Base-by-base conservation (phyloP, 2,113 vertebrate genomes). In the Lampris incognitus region DNA sequence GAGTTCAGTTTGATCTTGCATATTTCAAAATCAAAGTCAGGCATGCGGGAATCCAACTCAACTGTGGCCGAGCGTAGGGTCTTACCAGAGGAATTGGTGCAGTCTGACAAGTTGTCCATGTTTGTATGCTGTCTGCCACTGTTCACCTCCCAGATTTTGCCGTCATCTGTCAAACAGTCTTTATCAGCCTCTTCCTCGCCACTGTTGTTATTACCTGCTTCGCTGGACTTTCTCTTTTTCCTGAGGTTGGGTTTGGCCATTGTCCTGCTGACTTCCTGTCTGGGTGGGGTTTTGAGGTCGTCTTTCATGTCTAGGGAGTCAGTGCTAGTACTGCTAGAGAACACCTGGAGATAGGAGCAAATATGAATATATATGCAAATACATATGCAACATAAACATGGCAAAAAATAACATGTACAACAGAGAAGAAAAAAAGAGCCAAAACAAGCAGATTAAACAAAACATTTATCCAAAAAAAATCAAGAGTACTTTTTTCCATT, bases 1-100 rank as follows among this genome's bases (percentile, higher is more conserved):
- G 24, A 24, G 24, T 24, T 24, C 24, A 24, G 24, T 24, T 24
- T 24, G 24, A 24, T 24, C 24, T 24, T 24, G 24, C 24, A 24
- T 24, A 24, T 24, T 24, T 24, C 24, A 24, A 24, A 24, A 24
- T 24, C 24, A 24, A 24, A 24, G 24, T 24, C 24, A 24, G 24
- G 24, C 24, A 24, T 24, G 24, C 24, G 24, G 24, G 24, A 24
- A 24, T 24, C 24, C 24, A 24, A 24, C 24, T 24, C 24, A 24
- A 24, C 24, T 24, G 24, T 24, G 24, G 24, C 24, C 0, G 24
- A 24, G 24, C 24, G 24, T 24, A 24, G 0, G 40, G 24, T 0
- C 85, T 61, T 6, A 90, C 88, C 88, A 1, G 88, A 92, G 24
- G 89, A 91, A 6, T 87, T 72, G 44, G 89, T 86, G 77, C 48